Conservation (phyloP, 2,888 invertebrate species). For the Arctia plantaginis region DNA sequence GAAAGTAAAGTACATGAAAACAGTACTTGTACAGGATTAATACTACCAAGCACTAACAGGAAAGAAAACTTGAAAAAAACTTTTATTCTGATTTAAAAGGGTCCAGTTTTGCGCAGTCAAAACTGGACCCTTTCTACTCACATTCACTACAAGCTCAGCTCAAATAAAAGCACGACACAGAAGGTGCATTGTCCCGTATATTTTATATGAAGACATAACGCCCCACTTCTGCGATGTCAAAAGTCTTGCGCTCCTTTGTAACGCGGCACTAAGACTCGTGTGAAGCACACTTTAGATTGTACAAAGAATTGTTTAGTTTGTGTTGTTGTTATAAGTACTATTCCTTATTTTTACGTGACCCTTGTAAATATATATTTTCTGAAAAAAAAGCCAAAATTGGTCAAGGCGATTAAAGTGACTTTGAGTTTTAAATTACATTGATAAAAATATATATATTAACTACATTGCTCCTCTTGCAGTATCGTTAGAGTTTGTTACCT, state of each 20-base stretch:
- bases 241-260: slow-evolving; percentile 40
- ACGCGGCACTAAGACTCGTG: slow-evolving; percentile 26
- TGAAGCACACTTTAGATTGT: slow-evolving; percentile 44
- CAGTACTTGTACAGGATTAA: neutral
- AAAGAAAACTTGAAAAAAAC: neutral
- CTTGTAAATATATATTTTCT: neutral
- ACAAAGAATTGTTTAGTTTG: slow-evolving; percentile 50
- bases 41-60: neutral
- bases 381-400: neutral
- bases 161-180: slow-evolving; percentile 31
- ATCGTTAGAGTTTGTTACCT: too few relatives aligned
- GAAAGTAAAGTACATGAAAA: neutral
- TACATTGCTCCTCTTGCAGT: too few relatives aligned
- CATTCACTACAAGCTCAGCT: slow-evolving; percentile 12
- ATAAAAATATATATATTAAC: too few relatives aligned
- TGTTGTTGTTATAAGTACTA: slow-evolving; percentile 12
- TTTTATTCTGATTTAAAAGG: neutral
- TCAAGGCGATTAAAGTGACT: neutral
- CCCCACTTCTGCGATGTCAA: slow-evolving; percentile 46
- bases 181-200: slow-evolving; percentile 43
- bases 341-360: neutral
- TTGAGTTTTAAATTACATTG: neutral
- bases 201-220: slow-evolving; percentile 52
- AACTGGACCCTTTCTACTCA: neutral
- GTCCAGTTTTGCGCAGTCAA: neutral